Evolutionary conservation across 2,888 invertebrate genomes (phyloP).

Genomic region (Argyresthia albistria): DNA sequence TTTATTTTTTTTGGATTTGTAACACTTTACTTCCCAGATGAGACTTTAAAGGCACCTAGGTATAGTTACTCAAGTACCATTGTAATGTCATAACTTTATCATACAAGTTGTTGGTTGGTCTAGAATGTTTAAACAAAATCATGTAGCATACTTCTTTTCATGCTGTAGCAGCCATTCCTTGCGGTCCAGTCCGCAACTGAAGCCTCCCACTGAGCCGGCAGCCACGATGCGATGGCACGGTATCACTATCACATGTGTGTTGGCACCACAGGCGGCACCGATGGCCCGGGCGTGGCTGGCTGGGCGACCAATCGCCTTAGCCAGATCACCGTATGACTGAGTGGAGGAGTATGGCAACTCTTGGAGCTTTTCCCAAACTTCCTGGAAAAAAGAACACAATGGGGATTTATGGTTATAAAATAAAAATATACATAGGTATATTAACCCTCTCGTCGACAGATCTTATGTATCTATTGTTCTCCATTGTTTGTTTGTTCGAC

Average conservation of each 20-base stretch:
- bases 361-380: constrained; percentile 46
- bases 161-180: constrained; percentile 65
- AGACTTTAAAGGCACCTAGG: too few species aligned
- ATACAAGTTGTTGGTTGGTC: too few species aligned
- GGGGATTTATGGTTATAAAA: background rate
- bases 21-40: too few species aligned
- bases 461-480: too few species aligned
- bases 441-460: too few species aligned
- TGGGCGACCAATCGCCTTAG: constrained; percentile 39
- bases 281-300: constrained; percentile 47
- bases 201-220: constrained; percentile 52
- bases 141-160: constrained; percentile 33
- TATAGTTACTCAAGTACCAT: too few species aligned
- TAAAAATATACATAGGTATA: too few species aligned
- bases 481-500: background rate
- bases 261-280: constrained; percentile 55
- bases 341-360: constrained; percentile 49
- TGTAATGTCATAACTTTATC: too few species aligned
- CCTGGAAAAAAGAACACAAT: constrained; percentile 25
- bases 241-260: constrained; percentile 41
- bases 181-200: constrained; percentile 62
- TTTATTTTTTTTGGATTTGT: too few species aligned
- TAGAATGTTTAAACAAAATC: too few species aligned
- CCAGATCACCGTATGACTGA: constrained; percentile 46
- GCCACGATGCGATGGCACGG: constrained; percentile 57